Evolutionary conservation across 2,797 vertebrate species (phyloP), one percentile per base, ranked within the genome.

Genomic region (Hoplostethus mediterraneus): DNA sequence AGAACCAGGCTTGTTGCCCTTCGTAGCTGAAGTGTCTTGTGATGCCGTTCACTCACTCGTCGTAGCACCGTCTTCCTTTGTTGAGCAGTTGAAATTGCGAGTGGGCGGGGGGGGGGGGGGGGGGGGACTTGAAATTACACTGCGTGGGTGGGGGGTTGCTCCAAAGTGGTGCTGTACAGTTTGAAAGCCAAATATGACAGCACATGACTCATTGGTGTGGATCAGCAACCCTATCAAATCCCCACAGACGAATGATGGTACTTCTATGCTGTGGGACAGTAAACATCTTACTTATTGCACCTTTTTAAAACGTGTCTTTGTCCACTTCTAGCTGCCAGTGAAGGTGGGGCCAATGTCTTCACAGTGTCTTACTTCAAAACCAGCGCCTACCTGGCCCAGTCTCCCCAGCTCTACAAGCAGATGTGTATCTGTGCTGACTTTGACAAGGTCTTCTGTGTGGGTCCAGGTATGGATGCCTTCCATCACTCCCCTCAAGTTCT

Each of bases 341-440:
- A 99, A 91, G 97, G 98, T 73, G 98, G 98, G 65, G 98, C 98
- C 74, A 99, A 99, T 72, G 98, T 99, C 75, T 99, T 99, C 92
- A 99, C 98, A 0, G 98, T 99, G 72, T 99, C 98, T 3, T 99
- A 99, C 94, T 99, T 99, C 85, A 99, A 99, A 90, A 99, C 95
- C 89, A 99, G 96, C 82, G 98, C 98, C 78, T 99, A 98, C 88
- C 94, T 99, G 89, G 98, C 98, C 89, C 98, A 99, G 93, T 99
- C 98, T 38, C 98, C 98, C 12, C 98, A 99, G 87, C 96, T 99
- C 51, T 99, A 99, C 93, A 99, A 99, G 94, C 98, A 99, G 92
- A 99, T 99, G 97, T 99, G 97, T 81, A 99, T 99, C 90, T 99
- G 97, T 81, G 98, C 97, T 73, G 98, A 99, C 88, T 99, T 99